phyloP scores from a whole-genome alignment of 30 jellyfish, hydroid and myxozoan genomes.

The Cassiopea andromeda region DNA sequence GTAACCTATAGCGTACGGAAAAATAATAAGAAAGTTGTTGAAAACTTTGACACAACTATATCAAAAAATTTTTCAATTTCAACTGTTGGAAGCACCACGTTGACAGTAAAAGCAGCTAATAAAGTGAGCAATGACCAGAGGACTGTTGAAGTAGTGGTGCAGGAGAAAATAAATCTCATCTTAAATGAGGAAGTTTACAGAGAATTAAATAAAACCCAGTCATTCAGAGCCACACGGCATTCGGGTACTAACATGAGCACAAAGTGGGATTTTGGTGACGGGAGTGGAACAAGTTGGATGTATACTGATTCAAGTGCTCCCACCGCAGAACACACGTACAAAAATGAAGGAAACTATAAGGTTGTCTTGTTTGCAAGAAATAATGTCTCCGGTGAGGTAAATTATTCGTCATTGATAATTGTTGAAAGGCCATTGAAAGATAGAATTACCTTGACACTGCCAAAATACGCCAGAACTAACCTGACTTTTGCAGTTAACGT shows the following conservation, averaged over 20 bases:
- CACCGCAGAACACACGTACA: constrained; percentile 11
- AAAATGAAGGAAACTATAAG: constrained; percentile 43
- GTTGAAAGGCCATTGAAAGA: constrained; percentile 59
- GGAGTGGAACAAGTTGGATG: constrained; percentile 26
- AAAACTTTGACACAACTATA: neutral
- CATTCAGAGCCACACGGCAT: neutral
- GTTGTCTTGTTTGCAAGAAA: constrained; percentile 16
- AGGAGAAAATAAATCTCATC: constrained; percentile 21
- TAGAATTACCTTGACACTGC: constrained; percentile 1
- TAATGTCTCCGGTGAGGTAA: constrained; percentile 56
- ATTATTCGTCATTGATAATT: constrained; percentile 22
- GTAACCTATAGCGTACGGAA: constrained; percentile 4
- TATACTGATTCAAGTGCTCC: constrained; percentile 11
- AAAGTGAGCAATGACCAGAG: neutral
- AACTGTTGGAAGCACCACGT: neutral
- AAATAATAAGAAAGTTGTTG: neutral
- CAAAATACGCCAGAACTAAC: constrained; percentile 31
- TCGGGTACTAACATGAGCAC: constrained; percentile 55
- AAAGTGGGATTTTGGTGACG: constrained; percentile 69
- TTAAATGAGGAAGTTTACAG: neutral
- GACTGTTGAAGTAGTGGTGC: neutral
- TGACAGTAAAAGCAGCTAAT: constrained; percentile 27
- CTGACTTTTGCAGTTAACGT: neutral
- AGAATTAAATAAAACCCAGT: neutral
- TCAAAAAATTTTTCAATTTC: neutral